Evolutionary conservation across 1,140 invertebrate genomes (phyloP), one percentile per base, ranked within the genome.

Genomic region (Heliothis virescens): DNA sequence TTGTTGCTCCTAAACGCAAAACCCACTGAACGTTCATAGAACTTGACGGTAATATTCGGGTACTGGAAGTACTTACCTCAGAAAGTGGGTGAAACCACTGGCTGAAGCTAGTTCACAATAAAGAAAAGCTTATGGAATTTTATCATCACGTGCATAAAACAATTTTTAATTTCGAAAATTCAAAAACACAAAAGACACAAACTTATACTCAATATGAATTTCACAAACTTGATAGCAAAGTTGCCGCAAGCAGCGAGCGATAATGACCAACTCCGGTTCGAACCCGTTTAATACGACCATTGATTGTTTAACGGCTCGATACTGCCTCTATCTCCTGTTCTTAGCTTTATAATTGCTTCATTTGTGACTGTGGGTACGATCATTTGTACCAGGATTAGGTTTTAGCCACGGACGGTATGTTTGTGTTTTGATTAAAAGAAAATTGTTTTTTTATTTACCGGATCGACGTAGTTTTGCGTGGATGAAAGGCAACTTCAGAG

Each of bases 201-300:
- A 41, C 34, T 41, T 18, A 21, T 57, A 57, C 4, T 18, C 55
- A 18, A 57, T 18, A 18, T 57, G 13, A 57, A 21, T 9, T 26
- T 2, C 11, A 18, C 63, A 67, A 48, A 67, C 41, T 67, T 13
- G 48, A 48, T 48, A 3, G 63, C 41, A 12, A 3, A 48, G 63
- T 67, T 1, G 57, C 57, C 63, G 16, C 63, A 48, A 67, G 16
- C 63, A 67, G 11, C 63, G 41, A 3, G 13, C 41, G 63, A 59
- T 71, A 79, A 79, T 79, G 55, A 53, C 53, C 65, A 21, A 13
- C 5, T 47, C 67, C 41, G 47, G 67, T 62, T 60, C 55, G 67
- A 79, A 72, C 67, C 67, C 55, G 63, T 15, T 59, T 79, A 50
- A 79, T 76, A 57, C 65, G 65, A 60, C 55, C 77, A 79, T 79